A percentile compares a stretch with the other conserved stretches of the same genome.
phyloP scores from a whole-genome alignment of 2,888 invertebrate species.

The Formica aserva region DNA sequence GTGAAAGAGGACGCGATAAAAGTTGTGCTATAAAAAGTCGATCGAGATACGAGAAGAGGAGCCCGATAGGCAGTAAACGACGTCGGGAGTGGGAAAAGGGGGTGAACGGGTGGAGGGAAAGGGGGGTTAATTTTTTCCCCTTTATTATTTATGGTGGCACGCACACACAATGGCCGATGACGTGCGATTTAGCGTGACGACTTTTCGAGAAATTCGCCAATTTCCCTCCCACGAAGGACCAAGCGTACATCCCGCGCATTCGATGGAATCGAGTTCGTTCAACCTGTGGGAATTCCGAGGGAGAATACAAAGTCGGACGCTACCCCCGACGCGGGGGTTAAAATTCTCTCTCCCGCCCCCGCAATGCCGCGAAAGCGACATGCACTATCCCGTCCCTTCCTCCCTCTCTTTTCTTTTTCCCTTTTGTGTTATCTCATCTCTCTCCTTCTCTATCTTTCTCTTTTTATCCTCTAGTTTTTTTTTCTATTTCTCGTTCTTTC shows the following conservation, averaged over 20 bases:
- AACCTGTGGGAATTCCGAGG: slow-evolving; percentile 76
- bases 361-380: slow-evolving; percentile 64
- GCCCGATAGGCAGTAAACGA: slow-evolving; percentile 49
- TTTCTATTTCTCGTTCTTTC: background rate
- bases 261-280: slow-evolving; percentile 79
- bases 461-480: background rate
- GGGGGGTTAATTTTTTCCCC: slow-evolving; percentile 38
- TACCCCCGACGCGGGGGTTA: slow-evolving; percentile 72
- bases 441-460: slow-evolving; percentile 11
- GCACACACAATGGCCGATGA: slow-evolving; percentile 22
- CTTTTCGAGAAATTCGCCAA: slow-evolving; percentile 43
- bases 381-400: slow-evolving; percentile 14
- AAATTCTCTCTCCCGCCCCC: slow-evolving; percentile 78
- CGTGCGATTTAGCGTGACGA: slow-evolving; percentile 47
- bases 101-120: too few relatives aligned
- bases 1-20: slow-evolving; percentile 46
- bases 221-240: slow-evolving; percentile 2
- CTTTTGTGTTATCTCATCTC: background rate
- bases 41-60: slow-evolving; percentile 41
- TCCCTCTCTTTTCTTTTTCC: background rate
- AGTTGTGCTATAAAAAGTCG: slow-evolving; percentile 53
- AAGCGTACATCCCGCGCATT: slow-evolving; percentile 61
- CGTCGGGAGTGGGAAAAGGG: background rate
- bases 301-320: slow-evolving; percentile 72
- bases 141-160: slow-evolving; percentile 42